Evolutionary conservation across 2,113 vertebrate species (phyloP), one percentile per base, ranked within the genome.

Genomic region (Catagonus wagneri): DNA sequence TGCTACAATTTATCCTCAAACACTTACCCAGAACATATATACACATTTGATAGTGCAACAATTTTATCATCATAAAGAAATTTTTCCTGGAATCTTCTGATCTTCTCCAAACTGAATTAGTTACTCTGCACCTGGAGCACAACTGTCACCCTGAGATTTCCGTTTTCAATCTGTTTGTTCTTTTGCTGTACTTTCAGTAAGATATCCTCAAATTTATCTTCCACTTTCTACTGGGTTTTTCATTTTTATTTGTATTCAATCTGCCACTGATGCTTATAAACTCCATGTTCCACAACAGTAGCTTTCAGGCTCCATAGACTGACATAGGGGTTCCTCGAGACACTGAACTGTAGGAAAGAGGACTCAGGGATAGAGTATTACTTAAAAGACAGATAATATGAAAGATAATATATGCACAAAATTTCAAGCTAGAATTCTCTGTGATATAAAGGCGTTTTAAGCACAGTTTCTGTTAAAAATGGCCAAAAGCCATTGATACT

Each of bases 1-100:
- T 84, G 44, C 27, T 85, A 54, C 27, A 88, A 78, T 89, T 89
- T 94, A 72, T 61, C 32, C 20, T 65, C 52, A 95, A 27, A 80
- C 3, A 0, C 3, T 89, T 74, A 32, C 32, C 16, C 58, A 60
- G 36, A 87, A 79, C 6, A 84, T 93, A 66, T 69, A 60, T 36
- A 69, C 15, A 79, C 27, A 56, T 91, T 85, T 88, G 32, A 11
- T 65, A 74, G 5, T 84, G 2, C 16, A 78, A 60, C 9, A 83
- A 44, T 86, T 81, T 78, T 79, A 86, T 83, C 14, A 74, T 63
- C 63, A 58, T 95, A 9, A 79, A 69, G 15, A 69, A 79, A n/a
- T 19, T 7, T 75, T 78, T 95, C 39, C 58, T 89, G 29, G 5
- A 74, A 79, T 84, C 27, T 61, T 66, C 16, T 78, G 25, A 74